Conservation (phyloP, 2,888 invertebrate genomes). For the Perizoma flavofasciatum region DNA sequence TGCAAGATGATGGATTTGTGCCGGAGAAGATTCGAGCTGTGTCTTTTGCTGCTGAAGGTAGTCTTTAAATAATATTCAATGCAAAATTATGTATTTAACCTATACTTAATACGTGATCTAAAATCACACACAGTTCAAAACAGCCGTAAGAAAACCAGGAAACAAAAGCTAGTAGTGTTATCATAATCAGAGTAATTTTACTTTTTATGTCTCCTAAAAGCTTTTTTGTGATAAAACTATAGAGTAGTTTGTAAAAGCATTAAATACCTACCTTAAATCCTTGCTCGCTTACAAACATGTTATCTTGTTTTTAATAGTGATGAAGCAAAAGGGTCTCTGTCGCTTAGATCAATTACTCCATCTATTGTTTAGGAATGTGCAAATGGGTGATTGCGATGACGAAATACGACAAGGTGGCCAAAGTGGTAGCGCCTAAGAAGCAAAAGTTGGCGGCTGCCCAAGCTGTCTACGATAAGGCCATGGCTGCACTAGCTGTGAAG, state of each 20-base stretch:
- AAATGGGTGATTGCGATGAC: constrained; percentile 98
- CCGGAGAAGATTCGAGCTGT: constrained; percentile 95
- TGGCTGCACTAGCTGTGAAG: constrained; percentile 91
- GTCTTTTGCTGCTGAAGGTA: constrained; percentile 95
- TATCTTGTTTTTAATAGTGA: no score
- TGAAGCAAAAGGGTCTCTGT: no score
- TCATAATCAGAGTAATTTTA: no score
- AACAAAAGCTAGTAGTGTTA: no score
- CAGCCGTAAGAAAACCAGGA: no score
- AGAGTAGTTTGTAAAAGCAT: no score
- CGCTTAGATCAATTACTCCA: background rate
- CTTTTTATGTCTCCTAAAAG: no score
- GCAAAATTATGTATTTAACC: background rate
- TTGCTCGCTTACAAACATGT: no score
- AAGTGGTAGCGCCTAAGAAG: constrained; percentile 96
- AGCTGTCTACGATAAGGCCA: constrained; percentile 88
- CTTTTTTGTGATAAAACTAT: no score
- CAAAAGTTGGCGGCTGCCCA: constrained; percentile 95
- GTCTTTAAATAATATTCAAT: constrained; percentile 1
- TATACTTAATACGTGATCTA: no score
- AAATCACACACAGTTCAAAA: no score
- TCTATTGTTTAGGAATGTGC: constrained; percentile 85
- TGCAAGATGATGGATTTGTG: constrained; percentile 94
- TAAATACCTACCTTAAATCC: no score
- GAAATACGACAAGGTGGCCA: constrained; percentile 96